Evolutionary conservation across 2,888 invertebrate genomes (phyloP).

Genomic region (Habrosyne pyritoides): DNA sequence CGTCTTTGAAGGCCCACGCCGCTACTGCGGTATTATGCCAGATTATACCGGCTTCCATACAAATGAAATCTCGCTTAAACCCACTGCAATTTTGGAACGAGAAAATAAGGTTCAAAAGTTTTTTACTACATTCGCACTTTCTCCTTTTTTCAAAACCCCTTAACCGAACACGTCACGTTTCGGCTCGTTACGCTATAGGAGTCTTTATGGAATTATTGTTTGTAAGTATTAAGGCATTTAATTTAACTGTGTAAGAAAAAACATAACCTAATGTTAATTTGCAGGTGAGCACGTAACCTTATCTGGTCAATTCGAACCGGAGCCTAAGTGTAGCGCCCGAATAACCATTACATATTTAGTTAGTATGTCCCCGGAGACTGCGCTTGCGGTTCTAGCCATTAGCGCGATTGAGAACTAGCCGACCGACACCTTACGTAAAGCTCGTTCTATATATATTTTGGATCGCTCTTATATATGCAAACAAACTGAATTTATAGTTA

Average conservation of each 20-base stretch:
- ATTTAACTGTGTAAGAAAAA: background rate
- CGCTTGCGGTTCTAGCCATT: conserved; percentile 78
- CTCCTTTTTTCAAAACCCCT: conserved; percentile 60
- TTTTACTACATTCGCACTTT: conserved; percentile 76
- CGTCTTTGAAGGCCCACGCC: conserved; percentile 80
- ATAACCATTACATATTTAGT: conserved; percentile 78
- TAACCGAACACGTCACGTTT: conserved; percentile 33
- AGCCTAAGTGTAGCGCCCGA: conserved; percentile 62
- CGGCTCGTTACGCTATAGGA: conserved; percentile 24
- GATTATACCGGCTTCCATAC: conserved; percentile 81
- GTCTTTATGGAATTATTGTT: background rate
- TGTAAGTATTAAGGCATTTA: background rate
- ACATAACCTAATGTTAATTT: conserved; percentile 30
- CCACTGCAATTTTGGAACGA: conserved; percentile 81
- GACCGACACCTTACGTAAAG: conserved; percentile 36
- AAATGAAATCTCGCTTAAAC: conserved; percentile 83
- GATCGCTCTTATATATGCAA: conserved; percentile 14
- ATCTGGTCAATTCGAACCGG: conserved; percentile 57
- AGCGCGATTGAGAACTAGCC: conserved; percentile 71
- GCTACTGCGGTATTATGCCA: conserved; percentile 80
- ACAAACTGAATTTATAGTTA: background rate
- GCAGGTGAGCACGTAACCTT: conserved; percentile 43
- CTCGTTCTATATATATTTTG: conserved; percentile 35
- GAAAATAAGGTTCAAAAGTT: conserved; percentile 79
- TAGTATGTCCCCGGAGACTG: conserved; percentile 69